These are phyloP conservation scores for Danio albolineatus DNA, from an alignment of 2,797 vertebrate genomes.

Conservation along the genomic window DNA sequence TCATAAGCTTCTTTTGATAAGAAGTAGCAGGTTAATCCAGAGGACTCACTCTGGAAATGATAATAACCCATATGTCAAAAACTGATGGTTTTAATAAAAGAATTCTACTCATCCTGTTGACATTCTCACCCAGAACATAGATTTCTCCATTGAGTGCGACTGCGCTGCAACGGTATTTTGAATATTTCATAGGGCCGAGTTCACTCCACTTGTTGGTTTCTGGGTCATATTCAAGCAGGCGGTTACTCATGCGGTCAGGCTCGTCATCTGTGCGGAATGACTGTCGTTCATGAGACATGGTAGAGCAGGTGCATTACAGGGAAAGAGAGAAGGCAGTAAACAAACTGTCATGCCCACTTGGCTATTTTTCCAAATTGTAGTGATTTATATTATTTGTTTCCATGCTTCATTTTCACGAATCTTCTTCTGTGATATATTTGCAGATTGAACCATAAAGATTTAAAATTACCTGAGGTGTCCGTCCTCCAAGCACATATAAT, in stretches of 20 bases:
- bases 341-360: slow-evolving; percentile 1
- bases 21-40: background rate
- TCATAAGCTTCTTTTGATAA: background rate
- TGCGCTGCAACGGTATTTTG: slow-evolving; percentile 93
- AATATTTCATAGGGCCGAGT: slow-evolving; percentile 89
- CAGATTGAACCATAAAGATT: background rate
- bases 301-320: slow-evolving; percentile 66
- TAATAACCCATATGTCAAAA: background rate
- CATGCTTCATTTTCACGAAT: background rate
- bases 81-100: background rate
- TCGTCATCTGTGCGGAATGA: slow-evolving; percentile 91
- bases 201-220: slow-evolving; percentile 90
- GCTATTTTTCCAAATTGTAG: background rate
- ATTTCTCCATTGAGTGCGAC: slow-evolving; percentile 90
- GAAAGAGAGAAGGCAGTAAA: slow-evolving; percentile 37
- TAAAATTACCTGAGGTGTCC: slow-evolving; percentile 92
- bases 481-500: slow-evolving; percentile 93
- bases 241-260: slow-evolving; percentile 94
- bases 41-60: background rate
- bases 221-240: slow-evolving; percentile 89
- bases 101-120: slow-evolving; percentile 1
- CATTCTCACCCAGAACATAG: slow-evolving; percentile 90
- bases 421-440: background rate
- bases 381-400: background rate
- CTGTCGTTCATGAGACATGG: slow-evolving; percentile 68